phyloP scores from a whole-genome alignment of 2,113 vertebrate species.

The Catagonus wagneri region DNA sequence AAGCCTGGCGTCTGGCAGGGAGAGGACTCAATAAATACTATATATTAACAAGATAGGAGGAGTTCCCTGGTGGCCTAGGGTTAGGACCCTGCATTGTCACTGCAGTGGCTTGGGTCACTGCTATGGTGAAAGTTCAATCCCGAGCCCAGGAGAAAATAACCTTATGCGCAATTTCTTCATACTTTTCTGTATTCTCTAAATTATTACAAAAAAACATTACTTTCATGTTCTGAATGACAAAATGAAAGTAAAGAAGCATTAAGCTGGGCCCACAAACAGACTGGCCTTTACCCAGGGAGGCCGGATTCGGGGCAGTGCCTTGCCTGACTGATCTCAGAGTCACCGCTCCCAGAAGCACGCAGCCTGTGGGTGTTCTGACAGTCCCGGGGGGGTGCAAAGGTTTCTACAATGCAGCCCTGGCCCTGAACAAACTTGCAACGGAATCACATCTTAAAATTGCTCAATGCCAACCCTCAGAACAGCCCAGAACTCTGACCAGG shows the following conservation, averaged over 20 bases:
- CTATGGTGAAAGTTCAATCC: no score
- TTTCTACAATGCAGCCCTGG: not conserved
- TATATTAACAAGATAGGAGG: not conserved
- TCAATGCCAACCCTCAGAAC: not conserved
- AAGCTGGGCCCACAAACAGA: not conserved
- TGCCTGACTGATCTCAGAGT: not conserved
- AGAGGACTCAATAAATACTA: not conserved
- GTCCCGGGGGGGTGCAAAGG: not conserved
- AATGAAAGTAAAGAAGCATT: not conserved
- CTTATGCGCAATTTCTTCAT: not conserved
- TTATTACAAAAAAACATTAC: not conserved
- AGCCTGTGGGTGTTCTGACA: not conserved
- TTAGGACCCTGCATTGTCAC: no score
- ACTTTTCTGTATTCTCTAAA: not conserved
- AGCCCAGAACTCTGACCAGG: not conserved
- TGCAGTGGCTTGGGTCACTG: no score
- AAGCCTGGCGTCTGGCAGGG: not conserved
- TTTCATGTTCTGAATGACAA: not conserved
- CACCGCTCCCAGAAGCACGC: not conserved
- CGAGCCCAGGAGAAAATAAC: not conserved
- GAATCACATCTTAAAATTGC: not conserved
- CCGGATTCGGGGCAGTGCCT: fast-evolving
- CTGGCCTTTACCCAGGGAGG: not conserved
- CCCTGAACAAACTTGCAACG: not conserved
- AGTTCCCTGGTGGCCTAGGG: not conserved